Evolutionary conservation across 2,113 vertebrate genomes (phyloP).

Genomic region (Nestor notabilis): DNA sequence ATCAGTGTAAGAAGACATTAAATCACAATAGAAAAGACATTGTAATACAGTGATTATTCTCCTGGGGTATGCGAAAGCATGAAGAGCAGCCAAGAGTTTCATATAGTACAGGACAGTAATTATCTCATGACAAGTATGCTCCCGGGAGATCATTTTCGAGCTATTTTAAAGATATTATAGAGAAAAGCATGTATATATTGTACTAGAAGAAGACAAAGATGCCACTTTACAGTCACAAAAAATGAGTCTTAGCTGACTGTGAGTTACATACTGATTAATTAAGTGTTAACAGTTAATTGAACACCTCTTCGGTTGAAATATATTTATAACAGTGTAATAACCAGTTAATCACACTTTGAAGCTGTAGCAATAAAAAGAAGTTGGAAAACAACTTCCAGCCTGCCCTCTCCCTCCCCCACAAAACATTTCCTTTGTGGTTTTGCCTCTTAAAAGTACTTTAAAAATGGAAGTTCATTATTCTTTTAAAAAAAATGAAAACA

Average conservation of each 20-base stretch:
- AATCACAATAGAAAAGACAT: constrained; percentile 21
- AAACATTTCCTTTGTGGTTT: background rate
- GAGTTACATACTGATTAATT: constrained; percentile 8
- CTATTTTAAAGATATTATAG: background rate
- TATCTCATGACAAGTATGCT: background rate
- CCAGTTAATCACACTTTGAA: background rate
- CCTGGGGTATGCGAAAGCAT: background rate
- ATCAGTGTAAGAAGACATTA: constrained; percentile 12
- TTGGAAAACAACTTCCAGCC: background rate
- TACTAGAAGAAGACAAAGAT: background rate
- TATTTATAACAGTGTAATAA: background rate
- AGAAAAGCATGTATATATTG: background rate
- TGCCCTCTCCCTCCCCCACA: background rate
- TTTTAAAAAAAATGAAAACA: background rate
- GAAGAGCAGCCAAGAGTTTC: constrained; percentile 46
- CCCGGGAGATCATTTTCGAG: constrained; percentile 5
- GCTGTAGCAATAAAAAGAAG: background rate
- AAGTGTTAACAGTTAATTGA: constrained; percentile 30
- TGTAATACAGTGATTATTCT: constrained; percentile 20
- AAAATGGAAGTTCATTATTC: background rate
- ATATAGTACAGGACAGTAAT: constrained; percentile 33
- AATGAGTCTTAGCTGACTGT: background rate
- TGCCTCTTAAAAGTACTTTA: background rate
- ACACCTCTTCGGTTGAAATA: background rate
- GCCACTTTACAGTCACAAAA: background rate